Evolutionary conservation across 2,113 vertebrate genomes (phyloP).

Genomic region (Leucoraja erinaceus): DNA sequence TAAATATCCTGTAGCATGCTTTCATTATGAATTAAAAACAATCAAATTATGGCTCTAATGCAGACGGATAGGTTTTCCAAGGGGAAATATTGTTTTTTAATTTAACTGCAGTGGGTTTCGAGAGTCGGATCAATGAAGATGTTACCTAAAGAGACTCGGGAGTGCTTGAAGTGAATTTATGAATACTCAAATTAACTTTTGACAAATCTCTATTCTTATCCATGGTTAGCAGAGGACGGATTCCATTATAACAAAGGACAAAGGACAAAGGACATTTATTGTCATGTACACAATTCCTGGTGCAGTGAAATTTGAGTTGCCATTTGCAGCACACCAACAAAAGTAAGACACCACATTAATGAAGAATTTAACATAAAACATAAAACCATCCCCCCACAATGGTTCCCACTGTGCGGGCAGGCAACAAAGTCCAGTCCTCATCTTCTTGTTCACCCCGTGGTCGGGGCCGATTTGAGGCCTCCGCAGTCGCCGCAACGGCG

Average conservation of each 20-base stretch:
- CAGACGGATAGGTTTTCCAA: not conserved
- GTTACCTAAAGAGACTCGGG: not conserved
- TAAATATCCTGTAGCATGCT: not conserved
- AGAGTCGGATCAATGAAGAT: not conserved
- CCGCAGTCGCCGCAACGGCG: too few species aligned
- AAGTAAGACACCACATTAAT: too few species aligned
- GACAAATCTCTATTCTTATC: not conserved
- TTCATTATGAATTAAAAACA: not conserved
- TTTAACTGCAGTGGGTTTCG: not conserved
- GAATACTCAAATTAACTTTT: not conserved
- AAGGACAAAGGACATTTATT: too few species aligned
- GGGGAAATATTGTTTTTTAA: not conserved
- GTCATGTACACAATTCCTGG: too few species aligned
- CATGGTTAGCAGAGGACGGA: not conserved
- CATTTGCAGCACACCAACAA: too few species aligned
- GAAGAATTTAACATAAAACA: too few species aligned
- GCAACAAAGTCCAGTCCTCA: too few species aligned
- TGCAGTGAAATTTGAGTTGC: too few species aligned
- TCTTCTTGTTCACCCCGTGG: too few species aligned
- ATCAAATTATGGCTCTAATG: not conserved
- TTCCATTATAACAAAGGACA: not conserved
- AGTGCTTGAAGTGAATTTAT: constrained; percentile 7
- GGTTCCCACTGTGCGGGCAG: too few species aligned
- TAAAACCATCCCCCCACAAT: too few species aligned
- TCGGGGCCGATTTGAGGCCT: too few species aligned